These are phyloP conservation scores for Montipora capricornis DNA, from an alignment of 64 coral and sea anemone genomes.

Conservation along the genomic window DNA sequence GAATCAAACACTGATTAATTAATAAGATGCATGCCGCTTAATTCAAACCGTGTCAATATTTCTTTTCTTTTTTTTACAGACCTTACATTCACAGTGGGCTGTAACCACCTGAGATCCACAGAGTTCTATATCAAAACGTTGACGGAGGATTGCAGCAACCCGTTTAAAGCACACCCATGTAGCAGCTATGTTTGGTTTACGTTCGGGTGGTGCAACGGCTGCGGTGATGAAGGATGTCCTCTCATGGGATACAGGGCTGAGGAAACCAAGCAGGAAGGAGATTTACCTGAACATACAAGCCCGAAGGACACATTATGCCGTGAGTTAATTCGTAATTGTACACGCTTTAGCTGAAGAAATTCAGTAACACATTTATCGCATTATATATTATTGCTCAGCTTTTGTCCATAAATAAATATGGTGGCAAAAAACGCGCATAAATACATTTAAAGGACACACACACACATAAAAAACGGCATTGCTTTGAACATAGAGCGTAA, in stretches of 20 bases:
- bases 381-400: no score
- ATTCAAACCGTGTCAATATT: no score
- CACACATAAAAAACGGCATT: no score
- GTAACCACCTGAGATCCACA: slow-evolving; percentile 40
- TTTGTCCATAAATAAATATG: no score
- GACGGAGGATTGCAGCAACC: background rate
- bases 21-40: no score
- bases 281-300: slow-evolving; percentile 34
- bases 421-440: no score
- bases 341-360: no score
- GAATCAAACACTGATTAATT: no score
- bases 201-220: slow-evolving; percentile 34
- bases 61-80: background rate
- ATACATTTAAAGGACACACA: no score
- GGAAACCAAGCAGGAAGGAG: background rate
- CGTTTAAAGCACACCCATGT: slow-evolving; percentile 55
- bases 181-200: background rate
- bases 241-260: slow-evolving; percentile 41
- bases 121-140: slow-evolving; percentile 36
- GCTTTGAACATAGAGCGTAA: no score
- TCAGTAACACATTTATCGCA: no score
- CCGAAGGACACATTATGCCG: slow-evolving; percentile 20
- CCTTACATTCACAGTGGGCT: background rate
- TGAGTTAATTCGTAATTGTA: background rate
- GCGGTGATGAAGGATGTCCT: slow-evolving; percentile 11